Evolutionary conservation across 1,140 invertebrate genomes (phyloP).

Genomic region (Hermetia illucens): DNA sequence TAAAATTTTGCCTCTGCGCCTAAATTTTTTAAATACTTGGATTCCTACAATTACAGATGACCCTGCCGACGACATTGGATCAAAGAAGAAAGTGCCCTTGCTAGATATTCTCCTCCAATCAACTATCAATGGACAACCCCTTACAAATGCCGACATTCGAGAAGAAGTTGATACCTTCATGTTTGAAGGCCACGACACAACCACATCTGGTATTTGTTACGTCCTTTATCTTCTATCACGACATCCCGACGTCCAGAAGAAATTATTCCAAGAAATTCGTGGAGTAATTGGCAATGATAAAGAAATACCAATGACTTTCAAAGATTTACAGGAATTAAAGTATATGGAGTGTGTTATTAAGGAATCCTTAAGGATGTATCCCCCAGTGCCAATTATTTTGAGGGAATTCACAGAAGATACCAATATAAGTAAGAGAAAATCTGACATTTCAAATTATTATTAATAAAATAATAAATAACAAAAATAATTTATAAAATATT

Average conservation of each 20-base stretch:
- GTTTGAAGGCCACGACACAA: constrained; percentile 57
- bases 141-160: constrained; percentile 46
- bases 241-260: constrained; percentile 41
- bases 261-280: constrained; percentile 42
- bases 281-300: constrained; percentile 33
- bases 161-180: constrained; percentile 66
- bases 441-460: background rate
- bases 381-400: constrained; percentile 44
- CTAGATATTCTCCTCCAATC: constrained; percentile 50
- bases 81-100: constrained; percentile 33
- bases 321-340: constrained; percentile 35
- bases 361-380: constrained; percentile 41
- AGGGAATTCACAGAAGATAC: constrained; percentile 30
- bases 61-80: constrained; percentile 11
- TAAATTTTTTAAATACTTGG: no score
- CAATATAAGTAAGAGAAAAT: background rate
- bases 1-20: no score
- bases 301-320: constrained; percentile 25
- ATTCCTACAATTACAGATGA: no score
- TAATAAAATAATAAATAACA: background rate
- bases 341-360: constrained; percentile 48
- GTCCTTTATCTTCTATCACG: constrained; percentile 37
- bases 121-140: constrained; percentile 28
- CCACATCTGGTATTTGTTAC: constrained; percentile 41
- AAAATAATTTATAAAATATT: background rate